phyloP scores from a whole-genome alignment of 2,888 invertebrate genomes.

The Tuberolachnus salignus region DNA sequence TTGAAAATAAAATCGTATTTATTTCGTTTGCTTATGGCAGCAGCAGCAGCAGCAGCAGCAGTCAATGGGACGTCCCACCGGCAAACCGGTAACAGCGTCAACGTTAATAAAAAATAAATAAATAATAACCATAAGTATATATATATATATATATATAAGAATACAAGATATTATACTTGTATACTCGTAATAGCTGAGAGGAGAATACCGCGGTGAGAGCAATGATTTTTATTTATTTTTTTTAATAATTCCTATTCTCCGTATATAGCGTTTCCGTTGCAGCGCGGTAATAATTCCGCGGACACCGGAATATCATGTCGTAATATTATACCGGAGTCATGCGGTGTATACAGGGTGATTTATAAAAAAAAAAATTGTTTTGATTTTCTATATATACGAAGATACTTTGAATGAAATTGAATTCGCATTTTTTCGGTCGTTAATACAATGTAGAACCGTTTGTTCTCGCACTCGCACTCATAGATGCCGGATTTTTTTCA shows the following conservation, averaged over 20 bases:
- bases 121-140: conserved; percentile 19
- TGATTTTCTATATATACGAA: no score
- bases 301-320: background rate
- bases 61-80: conserved; percentile 45
- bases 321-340: background rate
- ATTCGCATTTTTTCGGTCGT: no score
- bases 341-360: no score
- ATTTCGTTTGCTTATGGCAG: conserved; percentile 21
- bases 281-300: background rate
- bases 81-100: conserved; percentile 35
- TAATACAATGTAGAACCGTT: no score
- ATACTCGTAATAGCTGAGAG: background rate
- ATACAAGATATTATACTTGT: background rate
- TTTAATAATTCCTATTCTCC: conserved; percentile 25
- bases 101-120: conserved; percentile 12
- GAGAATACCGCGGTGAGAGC: background rate
- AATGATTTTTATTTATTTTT: conserved; percentile 4
- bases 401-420: no score
- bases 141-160: no score
- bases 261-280: conserved; percentile 39
- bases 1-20: conserved; percentile 27
- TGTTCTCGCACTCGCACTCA: no score
- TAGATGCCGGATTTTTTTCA: no score
- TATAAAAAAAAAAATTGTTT: no score
- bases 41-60: background rate